A percentile compares a stretch with the other conserved stretches of the same genome.
Evolutionary conservation across 2,888 invertebrate genomes (phyloP).

Genomic region (Drosophila formosana): DNA sequence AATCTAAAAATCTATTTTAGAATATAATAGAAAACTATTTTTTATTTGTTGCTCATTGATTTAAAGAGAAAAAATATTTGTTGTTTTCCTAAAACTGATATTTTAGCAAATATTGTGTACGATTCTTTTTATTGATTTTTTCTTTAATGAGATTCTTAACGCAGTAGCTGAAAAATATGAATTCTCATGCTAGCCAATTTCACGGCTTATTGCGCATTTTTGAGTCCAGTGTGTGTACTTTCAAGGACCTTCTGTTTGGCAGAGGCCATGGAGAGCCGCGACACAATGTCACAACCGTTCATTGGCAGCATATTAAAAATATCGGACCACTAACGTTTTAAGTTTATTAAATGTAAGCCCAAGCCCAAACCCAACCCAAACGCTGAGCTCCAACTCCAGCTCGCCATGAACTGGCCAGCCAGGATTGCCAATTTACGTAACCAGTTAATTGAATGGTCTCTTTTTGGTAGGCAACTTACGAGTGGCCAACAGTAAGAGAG

Average conservation of each 20-base stretch:
- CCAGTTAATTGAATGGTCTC: conserved; percentile 59
- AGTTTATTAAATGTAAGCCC: conserved; percentile 67
- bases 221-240: conserved; percentile 26
- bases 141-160: neutral
- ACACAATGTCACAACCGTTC: conserved; percentile 24
- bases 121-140: too few relatives aligned
- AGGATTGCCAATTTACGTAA: conserved; percentile 70
- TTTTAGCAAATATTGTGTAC: too few relatives aligned
- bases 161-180: too few relatives aligned
- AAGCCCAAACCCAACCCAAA: conserved; percentile 8
- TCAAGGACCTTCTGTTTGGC: conserved; percentile 21
- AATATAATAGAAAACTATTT: too few relatives aligned
- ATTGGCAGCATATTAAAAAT: conserved; percentile 55
- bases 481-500: conserved; percentile 16
- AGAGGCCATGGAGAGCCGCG: conserved; percentile 20
- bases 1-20: too few relatives aligned
- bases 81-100: too few relatives aligned
- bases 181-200: neutral
- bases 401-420: conserved; percentile 36
- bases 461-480: conserved; percentile 10
- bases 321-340: conserved; percentile 58
- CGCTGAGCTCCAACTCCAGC: neutral
- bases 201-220: neutral
- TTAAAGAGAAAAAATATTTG: too few relatives aligned
- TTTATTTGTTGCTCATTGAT: too few relatives aligned